A percentile compares a stretch with the other conserved stretches of the same genome.
phyloP scores from a whole-genome alignment of 2,797 vertebrate species.

The Anguilla megastoma region DNA sequence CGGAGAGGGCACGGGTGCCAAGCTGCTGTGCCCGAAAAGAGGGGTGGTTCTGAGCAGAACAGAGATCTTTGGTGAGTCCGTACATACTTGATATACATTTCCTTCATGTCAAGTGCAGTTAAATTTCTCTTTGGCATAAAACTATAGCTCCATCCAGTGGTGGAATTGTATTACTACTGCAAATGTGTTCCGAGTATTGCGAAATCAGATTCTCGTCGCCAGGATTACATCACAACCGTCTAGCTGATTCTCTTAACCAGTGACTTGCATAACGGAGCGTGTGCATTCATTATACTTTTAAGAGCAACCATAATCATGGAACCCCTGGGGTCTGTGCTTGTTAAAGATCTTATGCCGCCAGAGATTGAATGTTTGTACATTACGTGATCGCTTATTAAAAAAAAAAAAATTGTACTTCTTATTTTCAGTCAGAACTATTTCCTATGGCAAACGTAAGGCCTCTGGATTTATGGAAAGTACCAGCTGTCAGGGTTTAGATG shows the following conservation, averaged over 20 bases:
- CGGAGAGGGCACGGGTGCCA: conserved; percentile 77
- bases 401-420: too few relatives aligned
- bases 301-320: background rate
- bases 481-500: too few relatives aligned
- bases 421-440: too few relatives aligned
- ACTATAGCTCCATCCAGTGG: background rate
- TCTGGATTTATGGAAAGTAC: too few relatives aligned
- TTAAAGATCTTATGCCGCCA: background rate
- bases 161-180: background rate
- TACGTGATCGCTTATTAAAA: too few relatives aligned
- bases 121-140: background rate
- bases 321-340: background rate
- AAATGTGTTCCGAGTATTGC: background rate
- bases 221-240: background rate
- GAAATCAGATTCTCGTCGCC: background rate
- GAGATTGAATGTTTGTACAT: too few relatives aligned
- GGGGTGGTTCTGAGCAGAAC: conserved; percentile 69
- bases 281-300: background rate
- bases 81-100: background rate
- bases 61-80: conserved; percentile 72
- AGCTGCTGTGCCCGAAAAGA: conserved; percentile 72
- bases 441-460: too few relatives aligned
- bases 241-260: background rate
- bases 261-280: background rate
- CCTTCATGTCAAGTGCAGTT: background rate